Evolutionary conservation across 2,888 invertebrate species (phyloP).

Genomic region (Dascillus cervinus): DNA sequence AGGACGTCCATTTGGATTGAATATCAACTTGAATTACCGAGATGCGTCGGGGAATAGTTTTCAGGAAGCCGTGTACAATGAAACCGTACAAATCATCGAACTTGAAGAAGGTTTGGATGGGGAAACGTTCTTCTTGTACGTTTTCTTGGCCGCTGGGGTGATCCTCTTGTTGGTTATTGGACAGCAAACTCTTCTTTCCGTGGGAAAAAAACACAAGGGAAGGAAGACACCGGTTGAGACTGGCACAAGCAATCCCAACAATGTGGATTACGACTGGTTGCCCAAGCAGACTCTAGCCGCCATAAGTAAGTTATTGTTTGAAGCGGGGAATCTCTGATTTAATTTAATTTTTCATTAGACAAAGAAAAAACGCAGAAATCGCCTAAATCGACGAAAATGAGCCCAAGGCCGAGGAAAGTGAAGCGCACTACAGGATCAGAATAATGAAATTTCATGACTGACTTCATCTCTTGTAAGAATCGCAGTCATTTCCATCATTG

Average conservation of each 20-base stretch:
- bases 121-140: constrained; percentile 96
- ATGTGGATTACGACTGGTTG: constrained; percentile 98
- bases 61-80: constrained; percentile 93
- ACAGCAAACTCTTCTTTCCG: constrained; percentile 79
- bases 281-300: constrained; percentile 82
- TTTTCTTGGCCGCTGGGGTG: constrained; percentile 85
- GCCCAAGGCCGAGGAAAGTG: constrained; percentile 70
- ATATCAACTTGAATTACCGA: constrained; percentile 85
- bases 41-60: constrained; percentile 62
- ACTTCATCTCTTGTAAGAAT: constrained; percentile 12
- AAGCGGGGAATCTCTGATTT: constrained; percentile 4
- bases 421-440: constrained; percentile 64
- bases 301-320: constrained; percentile 59
- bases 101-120: constrained; percentile 93
- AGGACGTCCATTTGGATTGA: constrained; percentile 92
- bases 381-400: constrained; percentile 57
- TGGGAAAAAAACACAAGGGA: constrained; percentile 64
- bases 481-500: constrained; percentile 10
- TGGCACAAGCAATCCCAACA: constrained; percentile 80
- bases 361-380: constrained; percentile 54
- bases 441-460: constrained; percentile 20
- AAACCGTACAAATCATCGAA: constrained; percentile 93
- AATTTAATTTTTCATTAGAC: constrained; percentile 20
- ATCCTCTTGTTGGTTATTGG: constrained; percentile 82
- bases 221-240: constrained; percentile 67